phyloP scores from a whole-genome alignment of 2,113 vertebrate genomes.

The Thryonomys swinderianus region DNA sequence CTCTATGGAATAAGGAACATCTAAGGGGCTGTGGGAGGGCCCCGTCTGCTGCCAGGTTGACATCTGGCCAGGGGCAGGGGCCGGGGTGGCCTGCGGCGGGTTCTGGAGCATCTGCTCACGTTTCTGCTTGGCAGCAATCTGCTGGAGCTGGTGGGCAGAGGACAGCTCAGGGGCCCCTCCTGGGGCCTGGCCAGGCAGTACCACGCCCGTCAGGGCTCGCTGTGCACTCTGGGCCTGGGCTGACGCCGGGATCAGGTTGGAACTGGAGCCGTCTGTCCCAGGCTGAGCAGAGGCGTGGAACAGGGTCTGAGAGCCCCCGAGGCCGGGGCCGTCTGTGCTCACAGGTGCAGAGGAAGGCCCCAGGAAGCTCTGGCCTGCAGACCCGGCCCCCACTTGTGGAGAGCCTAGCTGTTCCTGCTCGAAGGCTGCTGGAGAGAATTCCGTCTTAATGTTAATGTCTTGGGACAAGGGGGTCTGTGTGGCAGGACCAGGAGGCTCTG shows the following conservation, averaged over 20 bases:
- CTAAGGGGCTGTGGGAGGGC: constrained; percentile 91
- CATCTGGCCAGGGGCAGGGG: constrained; percentile 88
- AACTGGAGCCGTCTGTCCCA: constrained; percentile 83
- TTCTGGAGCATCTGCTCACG: constrained; percentile 90
- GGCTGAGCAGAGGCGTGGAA: constrained; percentile 86
- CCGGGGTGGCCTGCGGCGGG: constrained; percentile 86
- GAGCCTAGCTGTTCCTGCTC: constrained; percentile 94
- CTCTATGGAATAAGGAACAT: constrained; percentile 91
- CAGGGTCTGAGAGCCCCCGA: constrained; percentile 87
- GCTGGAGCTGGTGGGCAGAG: constrained; percentile 94
- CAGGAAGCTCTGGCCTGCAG: constrained; percentile 91
- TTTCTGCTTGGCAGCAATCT: constrained; percentile 92
- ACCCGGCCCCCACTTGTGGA: constrained; percentile 91
- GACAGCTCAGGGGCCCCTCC: constrained; percentile 93
- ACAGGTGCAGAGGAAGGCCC: constrained; percentile 89
- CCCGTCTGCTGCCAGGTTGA: constrained; percentile 91
- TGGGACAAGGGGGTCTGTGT: constrained; percentile 87
- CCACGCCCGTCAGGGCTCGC: constrained; percentile 86
- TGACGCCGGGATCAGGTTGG: constrained; percentile 85
- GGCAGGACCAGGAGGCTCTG: constrained; percentile 88
- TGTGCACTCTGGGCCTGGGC: constrained; percentile 88
- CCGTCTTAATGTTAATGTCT: constrained; percentile 93
- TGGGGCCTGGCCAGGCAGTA: constrained; percentile 92
- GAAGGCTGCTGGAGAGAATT: constrained; percentile 94
- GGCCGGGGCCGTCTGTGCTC: constrained; percentile 88